Percentiles rank a stretch among this genome's conserved stretches.
Evolutionary conservation across 2,888 invertebrate genomes (phyloP).

Genomic region (Sphinx pinastri): DNA sequence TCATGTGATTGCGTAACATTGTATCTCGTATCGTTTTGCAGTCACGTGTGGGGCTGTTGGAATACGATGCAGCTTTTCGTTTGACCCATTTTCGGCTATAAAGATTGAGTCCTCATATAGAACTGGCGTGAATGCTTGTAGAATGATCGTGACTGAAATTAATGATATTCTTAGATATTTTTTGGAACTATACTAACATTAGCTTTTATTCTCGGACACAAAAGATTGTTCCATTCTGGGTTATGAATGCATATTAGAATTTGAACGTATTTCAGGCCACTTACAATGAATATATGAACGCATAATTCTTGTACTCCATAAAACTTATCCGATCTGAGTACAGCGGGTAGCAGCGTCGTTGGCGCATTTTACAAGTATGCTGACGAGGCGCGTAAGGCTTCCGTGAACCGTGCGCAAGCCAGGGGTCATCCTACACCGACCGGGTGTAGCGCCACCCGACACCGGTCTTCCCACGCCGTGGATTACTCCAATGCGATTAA

Average conservation of each 20-base stretch:
- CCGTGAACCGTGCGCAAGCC: conserved; percentile 39
- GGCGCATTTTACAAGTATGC: conserved; percentile 27
- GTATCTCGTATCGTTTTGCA: conserved; percentile 52
- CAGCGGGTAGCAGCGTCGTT: neutral
- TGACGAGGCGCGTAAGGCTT: conserved; percentile 38
- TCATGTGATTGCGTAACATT: conserved; percentile 51
- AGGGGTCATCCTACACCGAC: conserved; percentile 40
- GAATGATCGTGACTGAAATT: neutral
- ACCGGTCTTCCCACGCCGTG: conserved; percentile 22
- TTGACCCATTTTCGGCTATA: conserved; percentile 28
- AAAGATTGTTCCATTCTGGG: no score
- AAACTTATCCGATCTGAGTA: neutral
- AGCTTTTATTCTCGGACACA: no score
- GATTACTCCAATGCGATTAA: conserved; percentile 36
- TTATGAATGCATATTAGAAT: no score
- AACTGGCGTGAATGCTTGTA: neutral
- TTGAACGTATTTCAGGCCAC: no score
- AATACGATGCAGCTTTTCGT: conserved; percentile 52
- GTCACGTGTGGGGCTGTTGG: conserved; percentile 53
- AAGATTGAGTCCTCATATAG: neutral
- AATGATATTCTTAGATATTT: no score
- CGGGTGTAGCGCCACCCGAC: conserved; percentile 39
- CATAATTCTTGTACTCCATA: neutral
- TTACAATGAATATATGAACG: neutral
- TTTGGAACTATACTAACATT: no score